A percentile compares a stretch with the other conserved stretches of the same genome.
These are phyloP conservation scores for Apodemia hepburni DNA, from an alignment of 2,888 invertebrate genomes.

Conservation along the genomic window DNA sequence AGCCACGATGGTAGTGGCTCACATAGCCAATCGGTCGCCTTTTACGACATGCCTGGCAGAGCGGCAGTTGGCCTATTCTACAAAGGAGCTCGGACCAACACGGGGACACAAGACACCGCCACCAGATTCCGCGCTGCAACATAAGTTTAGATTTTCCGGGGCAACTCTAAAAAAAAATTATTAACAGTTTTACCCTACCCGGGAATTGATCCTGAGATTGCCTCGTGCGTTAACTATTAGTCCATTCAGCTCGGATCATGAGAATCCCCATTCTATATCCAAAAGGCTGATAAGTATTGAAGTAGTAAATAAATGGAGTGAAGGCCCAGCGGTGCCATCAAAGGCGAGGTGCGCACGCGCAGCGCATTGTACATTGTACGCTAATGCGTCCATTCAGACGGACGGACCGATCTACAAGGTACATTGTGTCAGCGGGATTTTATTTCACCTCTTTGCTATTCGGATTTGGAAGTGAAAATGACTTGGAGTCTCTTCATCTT, in stretches of 20 bases:
- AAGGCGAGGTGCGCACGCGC: slow-evolving; percentile 14
- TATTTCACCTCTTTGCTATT: slow-evolving; percentile 21
- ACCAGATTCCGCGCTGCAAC: too few species aligned
- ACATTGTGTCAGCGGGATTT: slow-evolving; percentile 18
- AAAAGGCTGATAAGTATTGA: slow-evolving; percentile 3
- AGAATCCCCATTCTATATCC: background rate
- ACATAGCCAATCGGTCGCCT: too few species aligned
- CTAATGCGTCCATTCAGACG: slow-evolving; percentile 49
- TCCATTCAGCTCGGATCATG: background rate
- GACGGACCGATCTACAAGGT: slow-evolving; percentile 24
- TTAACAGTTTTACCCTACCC: too few species aligned
- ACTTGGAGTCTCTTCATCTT: background rate
- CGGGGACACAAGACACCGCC: too few species aligned
- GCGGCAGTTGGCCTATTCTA: too few species aligned
- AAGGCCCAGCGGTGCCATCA: slow-evolving; percentile 18
- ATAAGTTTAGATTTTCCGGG: too few species aligned
- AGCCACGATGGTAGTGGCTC: too few species aligned
- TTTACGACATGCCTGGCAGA: too few species aligned
- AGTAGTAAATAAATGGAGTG: slow-evolving; percentile 17
- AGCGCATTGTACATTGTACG: slow-evolving; percentile 51
- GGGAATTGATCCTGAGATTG: too few species aligned
- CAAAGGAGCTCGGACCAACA: too few species aligned
- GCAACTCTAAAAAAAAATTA: too few species aligned
- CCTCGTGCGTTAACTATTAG: background rate
- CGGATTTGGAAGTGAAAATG: slow-evolving; percentile 7